Evolutionary conservation across 2,888 invertebrate genomes (phyloP), one percentile per base, ranked within the genome.

Genomic region (Amblyteles armatorius): DNA sequence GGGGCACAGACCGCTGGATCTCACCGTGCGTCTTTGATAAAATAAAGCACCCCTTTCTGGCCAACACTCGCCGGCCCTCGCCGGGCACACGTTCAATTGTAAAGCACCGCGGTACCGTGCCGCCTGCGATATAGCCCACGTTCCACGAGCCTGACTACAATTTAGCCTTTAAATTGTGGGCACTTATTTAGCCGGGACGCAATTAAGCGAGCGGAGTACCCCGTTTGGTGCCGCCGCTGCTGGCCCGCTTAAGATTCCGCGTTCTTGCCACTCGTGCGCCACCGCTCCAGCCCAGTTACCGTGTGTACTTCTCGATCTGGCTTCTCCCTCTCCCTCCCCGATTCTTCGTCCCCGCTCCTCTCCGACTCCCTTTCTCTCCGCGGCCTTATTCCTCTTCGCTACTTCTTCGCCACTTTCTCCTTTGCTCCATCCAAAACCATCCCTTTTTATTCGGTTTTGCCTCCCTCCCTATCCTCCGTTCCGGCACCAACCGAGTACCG

Each of bases 121-220:
- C 44, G 74, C 22, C 52, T 13, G 13, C 65, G 19, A 29, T 44
- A 44, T 48, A 55, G 67, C 22, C 52, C n/a, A 16, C 50, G 48
- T 26, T 16, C n/a, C 36, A 63, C 55, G 74, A 68, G 33, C 40
- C 72, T 50, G 68, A 52, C 60, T 79, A 85, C 82, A 74, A 82
- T 85, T 82, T 74, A 85, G 63, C 74, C 74, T 67, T 79, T 74
- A 85, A 81, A 85, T 85, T 85, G 82, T 82, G 74, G 82, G 79
- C 82, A 82, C 79, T 85, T 79, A 85, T 85, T 85, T 72, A 82
- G 65, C 79, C 74, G 74, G 63, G 73, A 79, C 79, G 84, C 73
- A 82, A 82, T 85, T 82, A 85, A 85, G 84, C 79, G 65, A 16
- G 74, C 63, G 68, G 69, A 74, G 81, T 78, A 82, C 67, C 71